Conservation (phyloP, 2,797 vertebrate species). For the Cossypha dichroa region DNA sequence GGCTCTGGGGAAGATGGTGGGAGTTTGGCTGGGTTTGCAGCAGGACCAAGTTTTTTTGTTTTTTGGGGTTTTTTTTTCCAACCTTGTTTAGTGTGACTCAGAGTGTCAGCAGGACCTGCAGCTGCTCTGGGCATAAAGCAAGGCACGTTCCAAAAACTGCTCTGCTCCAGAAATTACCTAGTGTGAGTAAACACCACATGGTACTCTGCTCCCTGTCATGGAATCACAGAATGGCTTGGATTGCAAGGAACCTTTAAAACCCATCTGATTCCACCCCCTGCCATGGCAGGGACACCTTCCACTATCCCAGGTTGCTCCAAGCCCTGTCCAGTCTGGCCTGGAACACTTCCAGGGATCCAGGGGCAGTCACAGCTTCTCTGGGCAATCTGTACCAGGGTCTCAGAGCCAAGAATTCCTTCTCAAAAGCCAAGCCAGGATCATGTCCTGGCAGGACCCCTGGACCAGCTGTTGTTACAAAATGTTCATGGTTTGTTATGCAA, state of each 20-base stretch:
- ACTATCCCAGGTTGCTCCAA: accelerated
- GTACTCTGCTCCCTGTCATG: background rate
- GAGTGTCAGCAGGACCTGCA: background rate
- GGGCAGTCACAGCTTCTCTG: background rate
- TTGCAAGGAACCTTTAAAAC: background rate
- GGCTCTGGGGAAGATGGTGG: background rate
- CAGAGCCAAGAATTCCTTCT: background rate
- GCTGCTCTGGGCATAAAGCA: background rate
- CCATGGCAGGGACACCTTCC: background rate
- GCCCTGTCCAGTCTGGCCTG: accelerated
- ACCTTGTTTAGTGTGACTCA: background rate
- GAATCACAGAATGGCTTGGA: background rate
- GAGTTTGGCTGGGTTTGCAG: background rate
- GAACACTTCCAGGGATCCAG: background rate
- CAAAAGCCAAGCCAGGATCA: background rate
- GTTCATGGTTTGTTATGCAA: background rate
- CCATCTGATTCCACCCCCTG: background rate
- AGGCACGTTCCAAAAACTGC: background rate
- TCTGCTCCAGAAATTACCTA: background rate
- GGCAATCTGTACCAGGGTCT: background rate
- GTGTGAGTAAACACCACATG: background rate
- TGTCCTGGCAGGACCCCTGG: background rate
- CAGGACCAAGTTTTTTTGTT: background rate
- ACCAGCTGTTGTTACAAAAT: background rate
- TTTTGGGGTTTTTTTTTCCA: background rate